Evolutionary conservation across 2,888 invertebrate genomes (phyloP), one percentile per base, ranked within the genome.

Genomic region (Muscina levida): DNA sequence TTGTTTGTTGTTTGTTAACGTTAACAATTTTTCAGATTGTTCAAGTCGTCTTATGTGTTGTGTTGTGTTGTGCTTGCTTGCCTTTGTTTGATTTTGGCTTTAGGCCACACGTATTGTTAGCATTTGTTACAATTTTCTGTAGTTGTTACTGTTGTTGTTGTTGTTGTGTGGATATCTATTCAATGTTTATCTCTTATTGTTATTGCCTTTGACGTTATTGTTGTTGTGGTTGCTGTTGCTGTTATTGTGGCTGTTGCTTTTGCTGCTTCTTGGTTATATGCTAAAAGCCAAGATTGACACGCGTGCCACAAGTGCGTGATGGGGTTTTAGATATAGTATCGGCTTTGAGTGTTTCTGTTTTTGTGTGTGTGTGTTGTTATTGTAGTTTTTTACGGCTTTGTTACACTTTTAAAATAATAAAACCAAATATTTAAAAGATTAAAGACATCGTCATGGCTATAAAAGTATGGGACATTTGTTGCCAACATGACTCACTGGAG

Each of bases 41-140:
- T 71, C 59, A 44, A 37, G 59, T 39, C 19, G 59, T 39, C 19
- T 17, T 59, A 19, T 39, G 39, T 37, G 13, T 71, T 22, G 31
- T 31, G 17, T 65, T 73, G 2, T 74, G 31, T 57, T 65, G 15
- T 39, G 42, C 44, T 66, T 66, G 46, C 26, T 44, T n/a, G 26
- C 46, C 44, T 48, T 66, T 48, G 48, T 66, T 17, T 48, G 22
- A 11, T 67, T 72, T 77, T 81, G 81, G 81, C 81, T 81, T 81
- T 62, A 72, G 81, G 81, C 81, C 81, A 81, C 81, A 81, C 81
- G 81, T 81, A 62, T 72, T 81, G 81, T 77, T 77, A 77, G 74
- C 56, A 77, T 81, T 81, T 81, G 81, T 81, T 81, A 81, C 81
- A 81, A 74, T 74, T 31, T 31, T 31, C 8, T 3, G 3, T 3